Conservation (phyloP, 2,888 invertebrate genomes). For the Hydrotaea cyrtoneurina region DNA sequence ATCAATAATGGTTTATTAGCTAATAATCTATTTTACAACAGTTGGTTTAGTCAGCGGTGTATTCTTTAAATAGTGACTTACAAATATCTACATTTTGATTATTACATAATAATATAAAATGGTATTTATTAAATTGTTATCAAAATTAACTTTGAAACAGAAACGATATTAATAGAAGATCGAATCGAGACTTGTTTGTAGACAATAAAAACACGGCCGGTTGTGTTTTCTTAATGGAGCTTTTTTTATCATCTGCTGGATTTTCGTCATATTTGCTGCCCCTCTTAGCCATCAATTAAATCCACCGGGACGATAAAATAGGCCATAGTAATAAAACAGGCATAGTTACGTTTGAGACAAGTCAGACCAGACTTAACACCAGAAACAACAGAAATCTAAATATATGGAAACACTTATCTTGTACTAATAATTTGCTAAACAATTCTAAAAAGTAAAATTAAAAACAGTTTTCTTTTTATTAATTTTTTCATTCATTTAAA, state of each 20-base stretch:
- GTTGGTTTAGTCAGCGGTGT: slow-evolving; percentile 29
- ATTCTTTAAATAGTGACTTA: slow-evolving; percentile 18
- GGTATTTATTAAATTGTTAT: slow-evolving; percentile 3
- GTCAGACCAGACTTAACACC: no score
- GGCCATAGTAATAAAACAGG: no score
- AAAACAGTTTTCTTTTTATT: no score
- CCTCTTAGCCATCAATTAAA: slow-evolving; percentile 85
- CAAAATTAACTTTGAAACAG: not conserved
- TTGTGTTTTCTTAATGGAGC: slow-evolving; percentile 42
- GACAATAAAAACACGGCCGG: slow-evolving; percentile 65
- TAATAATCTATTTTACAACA: slow-evolving; percentile 23
- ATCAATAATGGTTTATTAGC: slow-evolving; percentile 47
- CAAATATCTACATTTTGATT: slow-evolving; percentile 24
- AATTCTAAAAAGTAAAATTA: no score
- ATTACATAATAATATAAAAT: slow-evolving; percentile 20
- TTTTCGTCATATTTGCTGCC: slow-evolving; percentile 51
- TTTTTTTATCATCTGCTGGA: slow-evolving; percentile 51
- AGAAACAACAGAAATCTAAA: no score
- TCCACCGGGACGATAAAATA: slow-evolving; percentile 94
- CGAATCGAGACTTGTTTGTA: not conserved
- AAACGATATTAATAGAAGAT: not conserved
- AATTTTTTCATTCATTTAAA: no score
- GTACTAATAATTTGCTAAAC: no score
- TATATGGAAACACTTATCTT: no score
- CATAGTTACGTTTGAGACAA: no score